Percentiles rank a stretch among this genome's conserved stretches.
Evolutionary conservation across 2,113 vertebrate genomes (phyloP).

Genomic region (Nothocercus nigrocapillus): DNA sequence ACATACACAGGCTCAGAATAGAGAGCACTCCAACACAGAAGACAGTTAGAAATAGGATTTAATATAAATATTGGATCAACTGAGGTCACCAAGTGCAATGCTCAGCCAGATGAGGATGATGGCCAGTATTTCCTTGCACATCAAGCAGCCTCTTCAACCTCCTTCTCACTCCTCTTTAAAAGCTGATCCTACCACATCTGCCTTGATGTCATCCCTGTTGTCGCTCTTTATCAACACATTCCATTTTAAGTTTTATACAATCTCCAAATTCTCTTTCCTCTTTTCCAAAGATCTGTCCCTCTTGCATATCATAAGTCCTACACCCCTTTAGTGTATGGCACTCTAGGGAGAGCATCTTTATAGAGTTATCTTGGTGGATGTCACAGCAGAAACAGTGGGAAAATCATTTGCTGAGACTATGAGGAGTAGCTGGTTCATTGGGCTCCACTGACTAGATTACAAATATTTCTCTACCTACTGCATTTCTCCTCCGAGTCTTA

Average conservation of each 20-base stretch:
- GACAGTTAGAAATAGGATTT: not conserved
- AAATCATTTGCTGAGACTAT: not conserved
- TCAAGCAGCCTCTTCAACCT: not conserved
- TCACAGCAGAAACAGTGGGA: not conserved
- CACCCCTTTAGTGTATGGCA: not conserved
- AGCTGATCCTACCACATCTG: not conserved
- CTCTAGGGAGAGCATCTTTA: not conserved
- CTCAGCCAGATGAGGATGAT: not conserved
- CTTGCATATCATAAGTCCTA: not conserved
- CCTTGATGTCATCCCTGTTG: not conserved
- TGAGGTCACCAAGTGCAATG: accelerated
- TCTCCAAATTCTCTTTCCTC: not conserved
- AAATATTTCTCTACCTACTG: not conserved
- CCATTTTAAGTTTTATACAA: not conserved
- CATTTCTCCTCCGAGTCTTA: not conserved
- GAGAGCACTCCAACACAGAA: not conserved
- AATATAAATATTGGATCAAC: accelerated
- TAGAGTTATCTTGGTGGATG: not conserved
- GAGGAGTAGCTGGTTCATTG: not conserved
- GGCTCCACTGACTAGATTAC: not conserved
- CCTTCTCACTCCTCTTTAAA: not conserved
- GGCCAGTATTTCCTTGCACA: not conserved
- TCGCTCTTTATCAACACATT: not conserved
- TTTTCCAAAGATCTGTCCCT: not conserved
- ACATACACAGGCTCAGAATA: not conserved